Conservation (phyloP, 2,888 invertebrate species). For the Tortrix viridana region DNA sequence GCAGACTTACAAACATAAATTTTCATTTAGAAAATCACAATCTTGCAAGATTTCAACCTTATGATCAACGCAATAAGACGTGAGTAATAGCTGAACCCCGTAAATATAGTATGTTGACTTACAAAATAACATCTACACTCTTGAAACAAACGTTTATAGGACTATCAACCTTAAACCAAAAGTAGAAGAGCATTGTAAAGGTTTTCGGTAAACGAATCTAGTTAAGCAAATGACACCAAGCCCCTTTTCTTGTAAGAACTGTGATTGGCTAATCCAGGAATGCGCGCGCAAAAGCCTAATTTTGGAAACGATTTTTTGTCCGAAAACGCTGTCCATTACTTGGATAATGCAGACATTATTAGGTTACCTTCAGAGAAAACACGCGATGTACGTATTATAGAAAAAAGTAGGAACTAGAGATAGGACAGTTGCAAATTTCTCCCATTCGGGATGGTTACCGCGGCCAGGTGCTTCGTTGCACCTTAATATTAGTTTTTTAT, state of each 20-base stretch:
- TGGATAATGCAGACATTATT: neutral
- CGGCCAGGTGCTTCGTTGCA: constrained; percentile 32
- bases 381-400: constrained; percentile 11
- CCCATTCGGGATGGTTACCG: constrained; percentile 33
- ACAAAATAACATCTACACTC: neutral
- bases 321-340: constrained; percentile 4
- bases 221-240: constrained; percentile 23
- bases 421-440: constrained; percentile 14
- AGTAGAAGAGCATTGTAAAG: neutral
- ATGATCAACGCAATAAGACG: neutral
- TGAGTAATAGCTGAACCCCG: neutral
- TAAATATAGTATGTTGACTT: neutral
- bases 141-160: neutral
- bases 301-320: constrained; percentile 12
- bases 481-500: constrained; percentile 24
- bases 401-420: neutral
- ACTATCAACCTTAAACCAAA: neutral
- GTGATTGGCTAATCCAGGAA: constrained; percentile 33
- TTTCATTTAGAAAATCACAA: neutral
- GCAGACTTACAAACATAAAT: constrained; percentile 8
- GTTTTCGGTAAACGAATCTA: constrained; percentile 1
- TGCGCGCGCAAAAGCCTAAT: constrained; percentile 32
- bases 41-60: neutral
- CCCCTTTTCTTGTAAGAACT: constrained; percentile 37
- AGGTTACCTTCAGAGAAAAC: neutral